Conservation (phyloP, 2,113 vertebrate genomes). For the Cervus canadensis region DNA sequence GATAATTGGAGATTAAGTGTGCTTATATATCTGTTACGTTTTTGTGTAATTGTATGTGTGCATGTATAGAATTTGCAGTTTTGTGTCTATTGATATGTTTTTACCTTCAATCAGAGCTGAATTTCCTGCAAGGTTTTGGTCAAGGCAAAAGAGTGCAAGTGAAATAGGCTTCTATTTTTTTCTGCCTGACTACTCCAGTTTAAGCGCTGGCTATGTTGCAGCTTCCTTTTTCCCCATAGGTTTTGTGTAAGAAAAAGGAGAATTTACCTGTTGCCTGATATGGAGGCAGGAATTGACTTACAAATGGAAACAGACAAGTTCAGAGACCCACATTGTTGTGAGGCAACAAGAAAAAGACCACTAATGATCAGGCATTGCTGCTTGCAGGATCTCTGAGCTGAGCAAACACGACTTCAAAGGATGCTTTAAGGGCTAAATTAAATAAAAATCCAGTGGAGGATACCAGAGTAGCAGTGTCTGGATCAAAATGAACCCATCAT, state of each 20-base stretch:
- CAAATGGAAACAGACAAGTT: conserved; percentile 19
- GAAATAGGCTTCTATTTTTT: not conserved
- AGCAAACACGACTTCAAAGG: not conserved
- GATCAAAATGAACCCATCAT: not conserved
- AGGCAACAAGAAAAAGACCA: not conserved
- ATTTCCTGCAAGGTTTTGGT: not conserved
- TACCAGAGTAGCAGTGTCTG: not conserved
- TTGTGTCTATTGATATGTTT: not conserved
- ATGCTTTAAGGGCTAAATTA: conserved; percentile 9
- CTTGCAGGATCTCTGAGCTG: not conserved
- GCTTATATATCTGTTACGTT: not conserved
- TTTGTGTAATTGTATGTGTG: not conserved
- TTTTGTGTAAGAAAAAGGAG: not conserved
- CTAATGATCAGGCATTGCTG: conserved; percentile 5
- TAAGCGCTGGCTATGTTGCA: not conserved
- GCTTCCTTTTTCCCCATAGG: not conserved
- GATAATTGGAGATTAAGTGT: not conserved
- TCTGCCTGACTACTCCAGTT: not conserved
- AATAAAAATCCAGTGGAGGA: not conserved
- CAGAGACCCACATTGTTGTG: not conserved
- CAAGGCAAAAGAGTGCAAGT: not conserved
- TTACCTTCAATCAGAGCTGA: not conserved
- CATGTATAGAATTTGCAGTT: not conserved
- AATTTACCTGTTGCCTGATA: not conserved
- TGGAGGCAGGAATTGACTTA: not conserved